Evolutionary conservation across 1,140 invertebrate genomes (phyloP).

Genomic region (Tachypleus tridentatus): DNA sequence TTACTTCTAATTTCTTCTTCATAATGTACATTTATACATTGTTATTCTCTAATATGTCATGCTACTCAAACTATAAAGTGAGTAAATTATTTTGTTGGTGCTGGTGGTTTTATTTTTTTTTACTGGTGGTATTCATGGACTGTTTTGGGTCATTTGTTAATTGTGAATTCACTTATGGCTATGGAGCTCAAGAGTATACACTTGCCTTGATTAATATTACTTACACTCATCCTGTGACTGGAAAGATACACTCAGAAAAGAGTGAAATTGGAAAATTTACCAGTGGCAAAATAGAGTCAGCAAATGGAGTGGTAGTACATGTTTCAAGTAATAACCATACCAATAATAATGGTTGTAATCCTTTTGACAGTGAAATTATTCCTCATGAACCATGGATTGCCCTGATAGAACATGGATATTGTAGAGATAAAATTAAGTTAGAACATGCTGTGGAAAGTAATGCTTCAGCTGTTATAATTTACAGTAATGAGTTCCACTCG

Average conservation of each 20-base stretch:
- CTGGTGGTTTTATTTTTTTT: slow-evolving; percentile 1
- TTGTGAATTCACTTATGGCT: slow-evolving; percentile 20
- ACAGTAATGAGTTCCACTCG: slow-evolving; percentile 47
- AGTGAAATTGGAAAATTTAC: slow-evolving; percentile 50
- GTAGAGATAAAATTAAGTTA: slow-evolving; percentile 62
- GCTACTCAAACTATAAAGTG: too few species aligned
- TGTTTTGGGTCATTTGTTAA: slow-evolving; percentile 6
- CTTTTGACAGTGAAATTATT: slow-evolving; percentile 36
- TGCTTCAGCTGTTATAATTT: slow-evolving; percentile 60
- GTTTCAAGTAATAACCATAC: slow-evolving; percentile 40
- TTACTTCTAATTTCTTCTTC: too few species aligned
- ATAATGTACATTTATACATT: too few species aligned
- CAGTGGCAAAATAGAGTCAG: slow-evolving; percentile 46
- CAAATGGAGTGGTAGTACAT: slow-evolving; percentile 46
- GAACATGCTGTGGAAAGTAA: slow-evolving; percentile 53
- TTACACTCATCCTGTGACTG: slow-evolving; percentile 27
- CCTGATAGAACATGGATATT: slow-evolving; percentile 53
- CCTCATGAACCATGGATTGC: slow-evolving; percentile 53
- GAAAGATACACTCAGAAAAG: slow-evolving; percentile 30
- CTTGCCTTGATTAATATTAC: slow-evolving; percentile 36
- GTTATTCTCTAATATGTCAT: too few species aligned
- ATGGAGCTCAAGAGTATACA: slow-evolving; percentile 27
- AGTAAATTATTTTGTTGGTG: too few species aligned
- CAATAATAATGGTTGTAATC: slow-evolving; percentile 51
- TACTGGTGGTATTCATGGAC: neutral